Conservation (phyloP, 2,113 vertebrate genomes). For the Nothocercus julius region DNA sequence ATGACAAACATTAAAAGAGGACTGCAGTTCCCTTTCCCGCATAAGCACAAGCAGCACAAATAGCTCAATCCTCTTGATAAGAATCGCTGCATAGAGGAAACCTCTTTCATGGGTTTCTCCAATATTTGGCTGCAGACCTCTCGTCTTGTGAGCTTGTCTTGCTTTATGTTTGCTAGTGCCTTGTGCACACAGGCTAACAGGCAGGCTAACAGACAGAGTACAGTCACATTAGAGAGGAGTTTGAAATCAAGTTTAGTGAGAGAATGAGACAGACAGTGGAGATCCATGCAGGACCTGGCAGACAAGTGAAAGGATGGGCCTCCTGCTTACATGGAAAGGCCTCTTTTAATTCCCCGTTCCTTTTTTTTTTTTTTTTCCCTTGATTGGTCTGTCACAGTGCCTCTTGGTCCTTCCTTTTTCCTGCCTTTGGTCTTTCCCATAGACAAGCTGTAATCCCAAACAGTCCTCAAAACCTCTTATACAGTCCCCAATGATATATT, state of each 20-base stretch:
- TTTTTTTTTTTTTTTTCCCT: conserved; percentile 8
- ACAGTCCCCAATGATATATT: neutral
- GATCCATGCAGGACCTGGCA: neutral
- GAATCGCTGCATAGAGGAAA: neutral
- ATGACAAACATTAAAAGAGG: neutral
- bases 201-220: neutral
- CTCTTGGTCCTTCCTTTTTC: neutral
- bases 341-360: neutral
- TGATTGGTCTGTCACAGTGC: neutral
- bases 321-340: neutral
- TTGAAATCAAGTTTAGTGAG: neutral
- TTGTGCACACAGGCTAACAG: neutral
- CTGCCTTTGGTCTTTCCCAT: neutral
- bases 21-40: neutral
- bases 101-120: neutral
- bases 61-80: neutral
- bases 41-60: neutral
- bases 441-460: neutral
- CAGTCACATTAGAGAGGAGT: neutral
- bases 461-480: neutral
- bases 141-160: neutral
- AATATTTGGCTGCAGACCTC: neutral
- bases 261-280: neutral
- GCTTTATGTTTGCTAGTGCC: neutral
- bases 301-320: neutral